Base-by-base conservation (phyloP, 37 sponge, comb jelly and placozoan genomes). In the Cliona cf. orientalis region DNA sequence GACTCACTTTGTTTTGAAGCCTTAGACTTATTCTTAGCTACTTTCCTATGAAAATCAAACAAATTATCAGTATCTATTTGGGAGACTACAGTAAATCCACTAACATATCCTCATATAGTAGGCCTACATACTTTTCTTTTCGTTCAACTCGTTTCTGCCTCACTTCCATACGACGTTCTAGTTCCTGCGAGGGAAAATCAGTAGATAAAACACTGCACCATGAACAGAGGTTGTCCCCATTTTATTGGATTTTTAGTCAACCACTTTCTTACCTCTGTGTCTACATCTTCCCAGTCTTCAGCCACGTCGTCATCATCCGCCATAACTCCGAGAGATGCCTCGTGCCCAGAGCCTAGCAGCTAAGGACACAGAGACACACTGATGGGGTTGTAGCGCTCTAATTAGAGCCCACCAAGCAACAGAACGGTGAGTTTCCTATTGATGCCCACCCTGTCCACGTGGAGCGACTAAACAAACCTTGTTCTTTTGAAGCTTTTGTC, bases 241-340 rank as follows among this genome's bases (percentile, higher is more conserved):
- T 29, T 29, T 7, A 29, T 34, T 62, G 58, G 1, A 71, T 2
- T 40, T 35, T 44, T 2, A 29, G 28, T 26, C 5, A 28, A 70
- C 38, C 49, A 9, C 2, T 58, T 4, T 22, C 82, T 42, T 36
- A 84, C 90, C 73, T 84, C 84, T 2, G 85, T 71, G 66, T 83
- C 90, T 22, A 78, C 90, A 62, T 89, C 90, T 89, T 89, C 90
- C 90, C 90, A 89, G 66, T 57, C 83, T n/a, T 89, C 90, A 55
- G 59, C 37, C 25, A 89, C 85, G 37, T 83, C 79, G n/a, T 82
- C 83, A 22, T 63, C 46, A 14, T 72, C 83, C 55, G 70, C 58
- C 69, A 80, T 80, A 21, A 35, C 58, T 22, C 33, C 56, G 23
- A 33, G 3, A 45, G 5, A 32, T 4, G 53, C 58, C 55, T 65